Evolutionary conservation across 2,888 invertebrate genomes (phyloP).

Genomic region (Norana najaformis): DNA sequence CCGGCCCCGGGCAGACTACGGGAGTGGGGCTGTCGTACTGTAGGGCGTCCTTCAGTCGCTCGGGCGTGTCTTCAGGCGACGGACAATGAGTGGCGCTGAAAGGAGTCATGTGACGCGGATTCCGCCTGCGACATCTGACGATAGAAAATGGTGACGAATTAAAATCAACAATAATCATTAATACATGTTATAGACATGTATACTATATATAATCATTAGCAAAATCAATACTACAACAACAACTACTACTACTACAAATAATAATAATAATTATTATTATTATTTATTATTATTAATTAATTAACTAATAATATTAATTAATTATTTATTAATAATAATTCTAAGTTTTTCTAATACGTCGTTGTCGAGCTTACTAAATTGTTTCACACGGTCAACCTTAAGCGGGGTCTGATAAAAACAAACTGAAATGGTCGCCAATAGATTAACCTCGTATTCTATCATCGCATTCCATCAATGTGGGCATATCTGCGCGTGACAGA

Average conservation of each 20-base stretch:
- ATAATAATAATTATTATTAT: neutral
- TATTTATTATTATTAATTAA: constrained; percentile 7
- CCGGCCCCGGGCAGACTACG: neutral
- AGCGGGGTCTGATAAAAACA: no score
- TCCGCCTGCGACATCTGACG: neutral
- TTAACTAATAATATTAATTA: constrained; percentile 1
- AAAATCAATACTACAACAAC: neutral
- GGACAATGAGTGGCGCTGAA: neutral
- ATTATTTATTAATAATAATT: neutral
- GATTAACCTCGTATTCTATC: no score
- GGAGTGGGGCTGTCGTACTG: constrained; percentile 20
- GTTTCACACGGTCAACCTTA: no score
- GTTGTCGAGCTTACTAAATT: no score
- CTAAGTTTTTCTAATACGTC: no score
- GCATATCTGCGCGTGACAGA: no score
- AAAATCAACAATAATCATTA: neutral
- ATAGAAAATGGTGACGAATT: neutral
- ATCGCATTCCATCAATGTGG: no score
- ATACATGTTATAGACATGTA: neutral
- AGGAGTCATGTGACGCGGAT: neutral
- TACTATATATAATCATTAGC: neutral
- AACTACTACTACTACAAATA: neutral
- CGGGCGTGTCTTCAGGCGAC: neutral
- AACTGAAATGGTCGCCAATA: no score
- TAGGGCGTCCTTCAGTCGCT: neutral